Base-by-base conservation (phyloP, 2,797 vertebrate genomes). In the Hypotaenidia philippensis region DNA sequence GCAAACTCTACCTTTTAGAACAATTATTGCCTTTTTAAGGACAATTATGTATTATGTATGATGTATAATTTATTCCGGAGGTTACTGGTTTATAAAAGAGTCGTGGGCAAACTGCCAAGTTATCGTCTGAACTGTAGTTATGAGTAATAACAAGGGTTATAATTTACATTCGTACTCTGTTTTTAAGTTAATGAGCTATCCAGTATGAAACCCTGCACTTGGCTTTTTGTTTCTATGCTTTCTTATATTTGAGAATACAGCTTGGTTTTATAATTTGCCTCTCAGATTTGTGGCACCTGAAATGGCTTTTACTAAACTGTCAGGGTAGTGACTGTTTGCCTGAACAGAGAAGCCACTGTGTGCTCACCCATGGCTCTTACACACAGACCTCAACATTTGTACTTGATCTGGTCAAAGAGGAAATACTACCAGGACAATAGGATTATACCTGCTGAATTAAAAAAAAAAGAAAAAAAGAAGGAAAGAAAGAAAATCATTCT, bases 131-230 rank as follows among this genome's bases (percentile, higher is more conserved):
- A 97, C 96, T 95, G 83, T 90, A 96, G 96, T 97, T 97, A 97
- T 94, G 97, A 97, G 96, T 95, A 97, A 97, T 98, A 98, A 98
- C 90, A 96, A 97, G 96, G 89, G 94, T 95, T 97, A 97, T 97
- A 97, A 97, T 98, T 98, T 97, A 97, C 96, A 97, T 97, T 96
- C 26, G 1, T 96, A 97, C 95, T 98, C 96, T 95, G 77, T 94
- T 98, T 98, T 98, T 97, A 97, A 98, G 95, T 97, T 98, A 98
- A 98, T 97, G 97, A 97, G 96, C 89, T 98, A 98, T 96, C 96
- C 95, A 95, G 90, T 60, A 79, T 83, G 81, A 97, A 97, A 96
- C 79, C 78, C 36, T 90, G 91, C 60, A 92, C 84, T 96, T 95
- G 93, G 89, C 44, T 93, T 96, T 97, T 96, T 96, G 87, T 94